phyloP scores from a whole-genome alignment of 2,113 vertebrate genomes.

The cat (Felis catus) region F.catus_Fca126_mat1.0 CM031415.1:183967501-183968000 shows the following conservation, averaged over 20 bases:
- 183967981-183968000: not conserved
- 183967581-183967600: conserved; percentile 1
- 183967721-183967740: not conserved
- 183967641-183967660: not conserved
- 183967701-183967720: not conserved
- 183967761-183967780: not conserved
- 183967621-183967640: conserved; percentile 23
- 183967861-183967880: conserved; percentile 64
- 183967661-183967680: not conserved
- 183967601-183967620: not conserved
- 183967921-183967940: not conserved
- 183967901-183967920: conserved; percentile 60
- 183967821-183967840: conserved; percentile 67
- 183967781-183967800: conserved; percentile 75
- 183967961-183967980: conserved; percentile 16
- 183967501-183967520: not conserved
- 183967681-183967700: not conserved
- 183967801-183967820: conserved; percentile 36
- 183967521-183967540: not conserved
- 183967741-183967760: not conserved
- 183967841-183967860: conserved; percentile 50
- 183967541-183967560: not conserved
- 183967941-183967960: not conserved
- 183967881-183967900: conserved; percentile 43
- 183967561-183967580: not conserved